Evolutionary conservation across 2,888 invertebrate species (phyloP), one percentile per base, ranked within the genome.

Genomic region (Ennomos quercinarius): DNA sequence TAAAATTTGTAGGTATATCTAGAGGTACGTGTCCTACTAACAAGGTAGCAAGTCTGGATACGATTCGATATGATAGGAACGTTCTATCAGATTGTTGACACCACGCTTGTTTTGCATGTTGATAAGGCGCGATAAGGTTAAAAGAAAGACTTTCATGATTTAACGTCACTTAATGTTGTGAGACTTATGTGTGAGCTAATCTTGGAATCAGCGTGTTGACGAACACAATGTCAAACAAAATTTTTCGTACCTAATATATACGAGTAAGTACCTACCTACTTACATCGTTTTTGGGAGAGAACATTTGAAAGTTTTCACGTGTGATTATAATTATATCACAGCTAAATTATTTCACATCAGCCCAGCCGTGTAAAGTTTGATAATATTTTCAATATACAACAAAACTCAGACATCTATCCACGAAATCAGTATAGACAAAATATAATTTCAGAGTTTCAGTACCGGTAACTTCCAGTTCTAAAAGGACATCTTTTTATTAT

Each of bases 91-190:
- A n/a, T 39, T 52, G 52, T 52, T 47, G 42, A 39, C 12, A 45
- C 3, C 59, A 60, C 60, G 55, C 55, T 60, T 54, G 60, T 50
- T 55, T 60, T 51, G 55, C 60, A 37, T 60, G 53, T 12, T 41
- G 48, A 52, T 43, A 17, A 10, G 41, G 49, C 36, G 37, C 34
- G 60, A 60, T 60, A 55, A 55, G 54, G 54, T 50, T 41, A 49
- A 49, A 47, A 40, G 59, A 60, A 55, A 60, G 60, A 27, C 60
- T 60, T 60, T 60, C 60, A 46, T 45, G 40, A 49, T 45, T 36
- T 41, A 3, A 37, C 60, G 55, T 60, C 54, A 60, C 39, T 40
- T 17, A 40, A 50, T 46, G 46, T 35, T 38, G 12, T 12, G 43
- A 37, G 44, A 11, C 47, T 38, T 38, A n/a, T n/a, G n/a, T n/a